Base-by-base conservation (phyloP, 1,140 invertebrate genomes). In the Spodoptera litura region DNA sequence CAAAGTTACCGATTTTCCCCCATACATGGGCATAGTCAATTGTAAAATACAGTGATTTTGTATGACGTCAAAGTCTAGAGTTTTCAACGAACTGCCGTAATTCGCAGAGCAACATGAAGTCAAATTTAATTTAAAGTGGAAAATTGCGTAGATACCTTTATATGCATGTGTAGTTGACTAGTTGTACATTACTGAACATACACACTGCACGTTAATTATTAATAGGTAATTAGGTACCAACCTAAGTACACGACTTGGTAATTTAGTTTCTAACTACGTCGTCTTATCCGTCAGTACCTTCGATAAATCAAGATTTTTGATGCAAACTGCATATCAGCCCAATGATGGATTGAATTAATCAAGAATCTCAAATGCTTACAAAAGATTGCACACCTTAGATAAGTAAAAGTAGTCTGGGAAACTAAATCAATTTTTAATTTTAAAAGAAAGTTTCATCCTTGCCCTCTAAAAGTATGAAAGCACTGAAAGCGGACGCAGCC, bases 291-390 rank as follows among this genome's bases (percentile, higher is more conserved):
- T 59, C 12, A 4, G 35, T 52, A 20, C 25, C 15, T 51, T 35
- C 35, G 56, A 73, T 73, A 73, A 44, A 59, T 73, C 15, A 73
- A 73, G 56, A 59, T 59, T 73, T 20, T 59, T 73, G 56, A 59
- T 59, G 71, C 38, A 73, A 61, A 49, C 58, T 15, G 56, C 53
- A 70, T 31, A 53, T 12, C 49, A 11, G 11, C 3, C 13, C 35
- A 27, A 4, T 61, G 58, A 61, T 61, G 59, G 55, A 51, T 73
- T 25, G n/a, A 25, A 27, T 10, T 55, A 71, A 71, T 71, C 51
- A 55, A 27, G 27, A 44, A 20, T 6, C 35, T 52, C 38, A 27
- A 38, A 15, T 6, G 9, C 31, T 38, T 12, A 4, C 2, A 27
- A 27, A 31, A 31, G 10, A 59, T 59, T 59, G 1, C 12, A 3